Base-by-base conservation (phyloP, 1,140 invertebrate species). In the Copidosoma floridanum region DNA sequence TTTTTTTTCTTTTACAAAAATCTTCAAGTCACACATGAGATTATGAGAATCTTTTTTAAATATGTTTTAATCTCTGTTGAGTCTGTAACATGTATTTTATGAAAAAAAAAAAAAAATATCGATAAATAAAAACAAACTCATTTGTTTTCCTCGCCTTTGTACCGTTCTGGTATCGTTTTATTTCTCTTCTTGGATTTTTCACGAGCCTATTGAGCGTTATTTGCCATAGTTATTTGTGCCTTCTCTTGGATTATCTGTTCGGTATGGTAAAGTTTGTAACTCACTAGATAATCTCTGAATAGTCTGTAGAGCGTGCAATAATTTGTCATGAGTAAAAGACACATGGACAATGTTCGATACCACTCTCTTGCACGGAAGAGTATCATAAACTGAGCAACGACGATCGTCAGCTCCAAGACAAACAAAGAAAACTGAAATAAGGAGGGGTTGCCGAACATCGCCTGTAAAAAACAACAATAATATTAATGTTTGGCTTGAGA, bases 281-380 rank as follows among this genome's bases (percentile, higher is more conserved):
- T 88, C 37, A 97, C 85, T 1, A 95, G 78, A 75, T 90, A 92
- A 75, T 97, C 93, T 52, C 94, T 83, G 4, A 89, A 81, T 51
- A 96, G 81, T 80, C 95, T 95, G 68, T 93, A 97, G 6, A 98
- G 83, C 1, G 93, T 90, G 66, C 94, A 91, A 78, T 95, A 95
- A 77, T 96, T 97, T 46, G 92, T 90, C 69, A 94, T 88, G 10
- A 96, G 83, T 23, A 97, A 81, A 29, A 95, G 81, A 12, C 90
- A 86, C 60, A 95, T 83, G 16, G 94, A 93, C 10, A 97, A 71
- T 27, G 96, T 86, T 73, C 95, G 90, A 77, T 96, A 92, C 95
- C 95, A 99, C 66, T 94, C 89, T 8, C 85, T 85, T 2, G 88
- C 87, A 43, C 89, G 84, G 63, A 92, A 82, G 1, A 98, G 72